Evolutionary conservation across 2,888 invertebrate genomes (phyloP), one percentile per base, ranked within the genome.

Genomic region (Neoascia interrupta): DNA sequence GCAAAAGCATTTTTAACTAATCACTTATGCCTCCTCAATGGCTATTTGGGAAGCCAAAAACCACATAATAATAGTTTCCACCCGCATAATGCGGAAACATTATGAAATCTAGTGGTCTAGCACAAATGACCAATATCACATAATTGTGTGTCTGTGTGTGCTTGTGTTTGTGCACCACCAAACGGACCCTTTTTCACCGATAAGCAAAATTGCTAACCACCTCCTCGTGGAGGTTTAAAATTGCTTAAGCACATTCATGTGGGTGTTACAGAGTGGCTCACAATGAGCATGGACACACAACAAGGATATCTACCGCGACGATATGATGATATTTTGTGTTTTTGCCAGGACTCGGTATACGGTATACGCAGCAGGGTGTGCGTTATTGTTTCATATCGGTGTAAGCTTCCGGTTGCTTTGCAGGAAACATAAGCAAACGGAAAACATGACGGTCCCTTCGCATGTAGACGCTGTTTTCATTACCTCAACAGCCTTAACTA

Each of bases 391-490:
- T 73, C 66, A 66, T 72, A 73, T 79, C 79, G 54, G 66, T 41
- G 15, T 51, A 54, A 13, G 54, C 54, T 54, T 79, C 79, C 79
- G 72, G 39, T 66, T 73, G 51, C 31, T 34, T 58, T 45, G 34
- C 66, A 58, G 70, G 76, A 73, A 79, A 66, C 41, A 79, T 60
- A 79, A 79, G 61, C 66, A 56, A 73, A 66, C 79, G 73, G 79
- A 73, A 79, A 73, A 43, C 66, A 60, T 47, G 41, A 54, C 43
- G 41, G 43, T 54, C 41, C 53, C 34, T 73, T 51, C 13, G 51
- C 28, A 53, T 60, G 36, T 60, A 47, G 41, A 47, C 28, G 37
- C 8, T 15, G 13, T 28, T 43, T 15, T 19, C 26, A 31, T n/a
- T n/a, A 53, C 61, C 16, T n/a, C n/a, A 4, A 3, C 18, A 5